Evolutionary conservation across 2,797 vertebrate species (phyloP).

Genomic region (Mareca strepera): DNA sequence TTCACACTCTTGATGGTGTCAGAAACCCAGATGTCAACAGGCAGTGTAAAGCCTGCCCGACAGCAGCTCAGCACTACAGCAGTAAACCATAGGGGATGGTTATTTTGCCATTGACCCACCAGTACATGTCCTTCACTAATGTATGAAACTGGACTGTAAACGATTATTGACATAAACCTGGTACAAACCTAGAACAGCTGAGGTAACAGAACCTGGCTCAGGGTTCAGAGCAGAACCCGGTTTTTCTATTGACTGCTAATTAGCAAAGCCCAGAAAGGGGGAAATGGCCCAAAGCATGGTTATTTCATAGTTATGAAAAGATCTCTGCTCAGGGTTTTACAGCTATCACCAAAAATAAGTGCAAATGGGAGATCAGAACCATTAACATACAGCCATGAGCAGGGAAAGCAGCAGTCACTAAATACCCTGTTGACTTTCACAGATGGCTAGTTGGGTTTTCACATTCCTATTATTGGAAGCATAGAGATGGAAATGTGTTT

Average conservation of each 20-base stretch:
- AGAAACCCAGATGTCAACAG: neutral
- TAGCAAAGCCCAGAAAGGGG: neutral
- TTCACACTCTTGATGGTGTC: neutral
- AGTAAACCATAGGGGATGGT: neutral
- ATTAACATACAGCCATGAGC: neutral
- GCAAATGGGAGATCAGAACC: neutral
- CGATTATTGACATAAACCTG: neutral
- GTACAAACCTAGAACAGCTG: neutral
- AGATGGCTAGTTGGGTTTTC: neutral
- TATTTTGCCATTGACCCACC: neutral
- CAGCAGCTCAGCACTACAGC: neutral
- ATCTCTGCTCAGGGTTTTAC: neutral
- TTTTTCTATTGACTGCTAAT: neutral
- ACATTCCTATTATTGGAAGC: neutral
- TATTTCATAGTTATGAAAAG: neutral
- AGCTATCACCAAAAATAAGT: neutral
- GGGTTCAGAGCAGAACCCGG: neutral
- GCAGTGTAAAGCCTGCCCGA: neutral
- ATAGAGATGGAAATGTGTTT: neutral
- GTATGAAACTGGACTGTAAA: neutral
- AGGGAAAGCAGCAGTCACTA: neutral
- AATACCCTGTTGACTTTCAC: neutral
- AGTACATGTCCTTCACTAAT: neutral
- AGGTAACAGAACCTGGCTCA: neutral
- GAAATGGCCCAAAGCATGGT: neutral